A percentile compares a stretch with the other conserved stretches of the same genome.
Evolutionary conservation across 2,113 vertebrate species (phyloP).

Genomic region (Notothenia coriiceps): DNA sequence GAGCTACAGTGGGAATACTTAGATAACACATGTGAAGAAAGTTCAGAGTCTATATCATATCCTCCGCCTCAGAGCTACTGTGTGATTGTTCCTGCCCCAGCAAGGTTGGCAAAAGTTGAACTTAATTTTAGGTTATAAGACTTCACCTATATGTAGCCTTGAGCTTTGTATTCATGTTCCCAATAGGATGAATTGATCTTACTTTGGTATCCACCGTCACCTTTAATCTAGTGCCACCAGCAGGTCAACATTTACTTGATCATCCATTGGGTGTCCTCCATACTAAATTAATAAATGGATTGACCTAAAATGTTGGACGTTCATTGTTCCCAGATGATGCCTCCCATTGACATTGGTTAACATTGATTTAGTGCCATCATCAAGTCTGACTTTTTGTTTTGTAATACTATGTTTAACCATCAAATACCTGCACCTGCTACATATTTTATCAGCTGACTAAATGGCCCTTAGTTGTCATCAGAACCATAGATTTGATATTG

Average conservation of each 20-base stretch:
- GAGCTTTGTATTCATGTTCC: background rate
- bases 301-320: background rate
- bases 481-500: no score
- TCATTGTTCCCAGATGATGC: no score
- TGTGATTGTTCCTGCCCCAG: background rate
- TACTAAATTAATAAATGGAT: background rate
- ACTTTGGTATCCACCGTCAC: background rate
- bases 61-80: constrained; percentile 16
- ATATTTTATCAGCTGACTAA: no score
- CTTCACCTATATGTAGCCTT: no score
- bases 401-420: no score
- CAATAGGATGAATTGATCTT: background rate
- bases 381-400: no score
- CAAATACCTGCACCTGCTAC: no score
- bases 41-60: constrained; percentile 23
- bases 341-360: no score
- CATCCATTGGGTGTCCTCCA: no score
- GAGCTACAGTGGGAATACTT: constrained; percentile 42
- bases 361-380: no score
- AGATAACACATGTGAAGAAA: constrained; percentile 20
- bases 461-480: no score
- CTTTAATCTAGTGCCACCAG: background rate
- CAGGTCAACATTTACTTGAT: background rate
- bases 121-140: background rate
- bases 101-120: constrained; percentile 1